Evolutionary conservation across 1,140 invertebrate genomes (phyloP).

Genomic region (Aphaenogaster rudis): DNA sequence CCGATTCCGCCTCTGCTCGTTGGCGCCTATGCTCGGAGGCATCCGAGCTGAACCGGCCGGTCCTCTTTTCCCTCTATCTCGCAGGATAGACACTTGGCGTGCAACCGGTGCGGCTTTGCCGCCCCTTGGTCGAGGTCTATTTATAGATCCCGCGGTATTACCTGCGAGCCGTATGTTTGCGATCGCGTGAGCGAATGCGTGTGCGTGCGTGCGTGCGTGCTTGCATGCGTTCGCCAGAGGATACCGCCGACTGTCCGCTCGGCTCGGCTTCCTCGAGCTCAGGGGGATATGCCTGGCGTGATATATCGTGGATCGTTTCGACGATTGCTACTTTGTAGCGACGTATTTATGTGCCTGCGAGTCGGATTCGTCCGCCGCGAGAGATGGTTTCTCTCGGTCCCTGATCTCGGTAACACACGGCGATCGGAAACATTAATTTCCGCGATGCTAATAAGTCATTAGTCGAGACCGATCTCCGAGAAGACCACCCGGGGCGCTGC

Average conservation of each 20-base stretch:
- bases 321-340: slow-evolving; percentile 48
- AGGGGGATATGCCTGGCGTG: background rate
- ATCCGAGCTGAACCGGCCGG: slow-evolving; percentile 77
- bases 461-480: background rate
- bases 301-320: slow-evolving; percentile 44
- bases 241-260: slow-evolving; percentile 17
- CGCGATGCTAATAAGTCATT: slow-evolving; percentile 20
- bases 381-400: background rate
- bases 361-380: background rate
- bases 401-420: background rate
- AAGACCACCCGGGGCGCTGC: background rate
- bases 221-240: slow-evolving; percentile 12
- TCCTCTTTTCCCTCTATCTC: slow-evolving; percentile 66
- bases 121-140: slow-evolving; percentile 75
- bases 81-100: slow-evolving; percentile 76
- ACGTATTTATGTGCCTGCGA: slow-evolving; percentile 3
- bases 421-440: slow-evolving; percentile 31
- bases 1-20: slow-evolving; percentile 16
- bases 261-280: slow-evolving; percentile 58
- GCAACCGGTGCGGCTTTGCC: slow-evolving; percentile 71
- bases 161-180: slow-evolving; percentile 73
- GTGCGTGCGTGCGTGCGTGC: slow-evolving; percentile 5
- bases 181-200: slow-evolving; percentile 42
- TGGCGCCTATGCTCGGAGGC: slow-evolving; percentile 75
- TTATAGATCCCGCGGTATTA: slow-evolving; percentile 84